Conservation (phyloP, 2,888 invertebrate genomes). For the Tanypteryx hageni region DNA sequence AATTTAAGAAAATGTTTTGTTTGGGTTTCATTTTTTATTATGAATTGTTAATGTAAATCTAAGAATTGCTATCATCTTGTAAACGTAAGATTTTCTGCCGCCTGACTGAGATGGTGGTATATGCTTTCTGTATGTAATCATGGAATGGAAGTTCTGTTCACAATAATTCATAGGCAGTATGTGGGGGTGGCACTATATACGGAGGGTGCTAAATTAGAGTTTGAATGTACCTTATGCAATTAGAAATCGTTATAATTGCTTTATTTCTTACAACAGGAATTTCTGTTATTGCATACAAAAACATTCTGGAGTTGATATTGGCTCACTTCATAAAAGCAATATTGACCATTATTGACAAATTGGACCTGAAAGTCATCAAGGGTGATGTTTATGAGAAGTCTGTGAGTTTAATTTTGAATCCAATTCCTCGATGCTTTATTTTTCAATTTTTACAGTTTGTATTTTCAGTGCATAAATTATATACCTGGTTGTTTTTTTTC, state of each 20-base stretch:
- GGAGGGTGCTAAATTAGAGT: no score
- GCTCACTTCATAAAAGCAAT: slow-evolving; percentile 75
- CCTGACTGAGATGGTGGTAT: no score
- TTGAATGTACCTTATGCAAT: neutral
- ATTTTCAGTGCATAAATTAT: neutral
- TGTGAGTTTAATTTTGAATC: slow-evolving; percentile 67
- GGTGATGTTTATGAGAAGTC: slow-evolving; percentile 71
- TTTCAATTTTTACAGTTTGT: neutral
- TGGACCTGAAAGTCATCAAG: slow-evolving; percentile 75
- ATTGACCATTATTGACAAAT: slow-evolving; percentile 75
- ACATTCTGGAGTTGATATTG: slow-evolving; percentile 72
- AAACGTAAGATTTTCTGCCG: no score
- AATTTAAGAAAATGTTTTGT: no score
- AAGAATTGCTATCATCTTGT: no score
- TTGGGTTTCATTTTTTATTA: no score
- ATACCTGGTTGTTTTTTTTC: neutral
- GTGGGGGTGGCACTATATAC: no score
- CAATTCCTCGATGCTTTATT: neutral
- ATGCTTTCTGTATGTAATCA: no score
- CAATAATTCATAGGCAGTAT: no score
- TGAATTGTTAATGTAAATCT: no score
- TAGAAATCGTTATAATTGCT: neutral
- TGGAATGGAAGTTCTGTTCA: no score
- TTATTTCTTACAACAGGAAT: slow-evolving; percentile 44
- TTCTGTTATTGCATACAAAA: neutral